These are phyloP conservation scores for Philantomba maxwellii DNA, from an alignment of 2,113 vertebrate genomes.

Conservation along the genomic window DNA sequence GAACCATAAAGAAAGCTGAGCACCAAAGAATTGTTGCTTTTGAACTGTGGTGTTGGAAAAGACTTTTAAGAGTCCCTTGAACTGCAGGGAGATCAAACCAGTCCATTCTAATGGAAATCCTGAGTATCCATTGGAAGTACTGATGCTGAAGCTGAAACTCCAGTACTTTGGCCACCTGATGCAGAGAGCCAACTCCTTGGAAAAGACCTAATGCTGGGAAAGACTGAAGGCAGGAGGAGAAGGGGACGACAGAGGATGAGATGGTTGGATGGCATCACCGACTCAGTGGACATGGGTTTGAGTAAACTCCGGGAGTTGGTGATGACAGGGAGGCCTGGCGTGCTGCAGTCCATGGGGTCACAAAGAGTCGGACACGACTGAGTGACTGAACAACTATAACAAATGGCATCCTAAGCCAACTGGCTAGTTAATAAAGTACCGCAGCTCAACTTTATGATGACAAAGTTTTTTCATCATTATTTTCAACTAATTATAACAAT, in stretches of 20 bases:
- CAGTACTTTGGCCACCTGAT: background rate
- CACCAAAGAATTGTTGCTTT: background rate
- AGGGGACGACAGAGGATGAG: background rate
- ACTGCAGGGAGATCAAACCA: background rate
- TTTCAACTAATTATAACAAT: background rate
- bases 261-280: background rate
- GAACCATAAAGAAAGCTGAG: background rate
- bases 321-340: background rate
- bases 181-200: rapidly evolving
- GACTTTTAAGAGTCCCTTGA: background rate
- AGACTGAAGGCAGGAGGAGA: background rate
- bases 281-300: background rate
- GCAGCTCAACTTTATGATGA: background rate
- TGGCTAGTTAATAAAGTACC: background rate
- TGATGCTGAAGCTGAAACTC: background rate
- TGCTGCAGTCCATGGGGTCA: background rate
- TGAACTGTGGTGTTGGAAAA: background rate
- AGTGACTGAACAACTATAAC: background rate
- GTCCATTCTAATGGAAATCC: background rate
- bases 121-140: background rate
- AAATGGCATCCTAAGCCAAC: background rate
- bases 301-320: rapidly evolving
- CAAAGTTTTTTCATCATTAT: background rate
- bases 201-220: background rate
- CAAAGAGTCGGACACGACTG: background rate